Evolutionary conservation across 2,113 vertebrate species (phyloP), one percentile per base, ranked within the genome.

Genomic region (Leptocoma aspasia): DNA sequence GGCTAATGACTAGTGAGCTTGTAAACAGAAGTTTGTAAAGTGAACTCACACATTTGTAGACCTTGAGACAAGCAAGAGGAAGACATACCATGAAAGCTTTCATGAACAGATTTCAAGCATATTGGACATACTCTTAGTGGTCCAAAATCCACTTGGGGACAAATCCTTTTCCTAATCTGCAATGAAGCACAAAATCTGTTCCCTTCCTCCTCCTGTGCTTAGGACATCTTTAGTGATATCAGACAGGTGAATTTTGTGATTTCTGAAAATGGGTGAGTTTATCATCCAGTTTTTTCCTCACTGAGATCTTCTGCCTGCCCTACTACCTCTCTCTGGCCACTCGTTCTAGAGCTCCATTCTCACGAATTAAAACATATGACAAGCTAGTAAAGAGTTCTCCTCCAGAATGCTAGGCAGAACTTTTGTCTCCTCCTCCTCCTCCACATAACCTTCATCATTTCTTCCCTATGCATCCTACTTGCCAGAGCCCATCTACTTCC

Each of bases 351-450:
- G 37, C 7, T 61, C 7, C 2, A 1, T 66, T 66, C 17, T 28
- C 35, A 50, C 1, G 11, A 63, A 3, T 53, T n/a, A 13, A 70
- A 75, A 87, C 3, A 11, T 5, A 15, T 2, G 11, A 27, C 9
- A 20, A 15, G 2, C 8, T 59, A 30, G 52, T 57, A 84, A 57
- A 68, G 3, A 42, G 4, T 59, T 83, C 28, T 49, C 17, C 7
- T 82, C 39, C 59, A 8, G 3, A 61, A 50, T 7, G 2, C 0
- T 0, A 70, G 20, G 35, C 6, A 4, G 13, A 33, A 24, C 2
- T 52, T 86, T 42, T 1, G 4, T 31, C 28, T 39, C 2, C 10
- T 21, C 19, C 28, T 39, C 2, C 10, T 21, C 19, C 8, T 18
- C 22, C 1, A 3, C 5, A 57, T 60, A 31, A 41, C 7, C 2